Conservation (phyloP, 1,140 invertebrate genomes). For the Macrotrachela quadricornifera region DNA sequence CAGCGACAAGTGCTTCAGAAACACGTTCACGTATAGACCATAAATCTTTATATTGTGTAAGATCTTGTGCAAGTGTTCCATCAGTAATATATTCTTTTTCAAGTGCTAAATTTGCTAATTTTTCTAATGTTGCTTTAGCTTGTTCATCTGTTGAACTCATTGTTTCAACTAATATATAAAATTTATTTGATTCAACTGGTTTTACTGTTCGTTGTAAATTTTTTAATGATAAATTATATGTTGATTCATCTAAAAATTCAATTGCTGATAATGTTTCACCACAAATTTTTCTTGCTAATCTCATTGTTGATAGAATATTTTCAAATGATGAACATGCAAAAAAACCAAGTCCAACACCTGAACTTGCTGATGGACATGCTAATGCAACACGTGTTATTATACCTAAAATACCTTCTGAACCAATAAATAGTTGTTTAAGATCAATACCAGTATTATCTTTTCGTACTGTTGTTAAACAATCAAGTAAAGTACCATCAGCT, state of each 20-base stretch:
- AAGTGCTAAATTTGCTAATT: constrained; percentile 58
- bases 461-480: constrained; percentile 59
- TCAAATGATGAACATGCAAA: constrained; percentile 51
- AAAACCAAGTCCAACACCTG: constrained; percentile 57
- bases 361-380: constrained; percentile 58
- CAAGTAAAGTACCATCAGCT: constrained; percentile 56
- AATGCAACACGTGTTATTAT: constrained; percentile 75
- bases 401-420: constrained; percentile 84
- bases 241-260: constrained; percentile 64
- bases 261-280: constrained; percentile 76
- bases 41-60: constrained; percentile 38
- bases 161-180: constrained; percentile 75
- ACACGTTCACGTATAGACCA: constrained; percentile 68
- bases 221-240: constrained; percentile 41
- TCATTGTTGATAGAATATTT: constrained; percentile 49
- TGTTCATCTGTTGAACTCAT: constrained; percentile 56
- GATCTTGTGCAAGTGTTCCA: constrained; percentile 54
- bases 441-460: constrained; percentile 97
- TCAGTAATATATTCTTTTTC: constrained; percentile 46
- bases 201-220: constrained; percentile 11
- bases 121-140: constrained; percentile 46
- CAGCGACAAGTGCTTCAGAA: constrained; percentile 48
- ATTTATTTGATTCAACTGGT: constrained; percentile 37
- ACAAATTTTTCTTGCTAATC: constrained; percentile 46
- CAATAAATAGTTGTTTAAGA: constrained; percentile 85